Percentiles rank a stretch among this genome's conserved stretches.
Evolutionary conservation across 1,140 invertebrate genomes (phyloP).

Genomic region (Hestina assimilis): DNA sequence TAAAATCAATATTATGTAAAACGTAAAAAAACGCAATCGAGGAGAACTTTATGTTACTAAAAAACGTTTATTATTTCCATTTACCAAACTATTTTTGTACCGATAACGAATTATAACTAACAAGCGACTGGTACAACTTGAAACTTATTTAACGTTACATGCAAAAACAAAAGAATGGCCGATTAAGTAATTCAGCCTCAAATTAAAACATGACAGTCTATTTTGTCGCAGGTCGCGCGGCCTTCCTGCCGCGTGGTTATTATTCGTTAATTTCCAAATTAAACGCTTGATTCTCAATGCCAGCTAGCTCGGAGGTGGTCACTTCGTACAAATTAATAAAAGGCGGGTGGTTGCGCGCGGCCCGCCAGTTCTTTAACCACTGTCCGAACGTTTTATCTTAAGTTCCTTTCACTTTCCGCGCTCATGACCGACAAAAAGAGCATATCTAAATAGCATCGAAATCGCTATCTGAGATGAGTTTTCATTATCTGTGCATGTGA

Average conservation of each 20-base stretch:
- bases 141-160: slow-evolving; percentile 16
- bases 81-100: neutral
- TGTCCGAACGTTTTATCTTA: slow-evolving; percentile 61
- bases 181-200: slow-evolving; percentile 32
- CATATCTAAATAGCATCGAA: slow-evolving; percentile 52
- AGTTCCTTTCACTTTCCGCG: slow-evolving; percentile 70
- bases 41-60: too few relatives aligned
- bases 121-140: slow-evolving; percentile 4
- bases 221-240: slow-evolving; percentile 64
- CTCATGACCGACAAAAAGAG: slow-evolving; percentile 53
- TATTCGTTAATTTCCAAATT: slow-evolving; percentile 76
- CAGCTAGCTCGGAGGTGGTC: slow-evolving; percentile 66
- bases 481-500: slow-evolving; percentile 39
- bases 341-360: slow-evolving; percentile 64
- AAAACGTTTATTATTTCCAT: neutral
- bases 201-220: slow-evolving; percentile 49
- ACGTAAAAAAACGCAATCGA: too few relatives aligned
- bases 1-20: too few relatives aligned
- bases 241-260: slow-evolving; percentile 63
- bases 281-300: slow-evolving; percentile 76
- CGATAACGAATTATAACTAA: neutral
- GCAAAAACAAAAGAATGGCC: slow-evolving; percentile 22
- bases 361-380: slow-evolving; percentile 59
- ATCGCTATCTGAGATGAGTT: slow-evolving; percentile 67
- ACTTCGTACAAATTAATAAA: slow-evolving; percentile 66